Percentiles rank a stretch among this genome's conserved stretches.
These are phyloP conservation scores for Podilymbus podiceps DNA, from an alignment of 2,113 vertebrate genomes.

Conservation along the genomic window DNA sequence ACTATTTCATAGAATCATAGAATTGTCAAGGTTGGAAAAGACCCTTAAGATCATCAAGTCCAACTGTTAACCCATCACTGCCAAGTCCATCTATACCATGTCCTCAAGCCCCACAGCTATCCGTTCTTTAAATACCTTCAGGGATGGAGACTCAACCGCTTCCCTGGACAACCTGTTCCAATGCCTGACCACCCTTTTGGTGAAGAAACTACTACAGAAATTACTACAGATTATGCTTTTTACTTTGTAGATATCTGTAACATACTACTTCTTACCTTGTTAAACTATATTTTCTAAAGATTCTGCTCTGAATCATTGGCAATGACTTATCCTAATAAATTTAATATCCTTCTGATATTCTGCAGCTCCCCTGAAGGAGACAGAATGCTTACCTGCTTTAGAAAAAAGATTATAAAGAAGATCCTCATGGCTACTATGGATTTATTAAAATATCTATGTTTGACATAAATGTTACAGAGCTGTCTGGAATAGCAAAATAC, in stretches of 20 bases:
- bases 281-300: neutral
- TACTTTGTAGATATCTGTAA: neutral
- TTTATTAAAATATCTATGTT: neutral
- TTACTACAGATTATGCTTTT: neutral
- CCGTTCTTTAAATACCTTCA: no score
- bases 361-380: neutral
- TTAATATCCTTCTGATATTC: neutral
- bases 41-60: no score
- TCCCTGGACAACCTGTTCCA: no score
- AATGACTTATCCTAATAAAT: neutral
- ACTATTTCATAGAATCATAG: no score
- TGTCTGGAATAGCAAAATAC: conserved; percentile 37
- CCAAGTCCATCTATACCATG: no score
- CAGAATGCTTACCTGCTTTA: neutral
- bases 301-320: neutral
- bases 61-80: no score
- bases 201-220: no score
- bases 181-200: no score
- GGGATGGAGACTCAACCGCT: no score
- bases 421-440: neutral
- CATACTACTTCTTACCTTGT: neutral
- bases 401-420: neutral
- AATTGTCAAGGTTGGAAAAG: no score
- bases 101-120: no score
- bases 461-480: neutral